Conservation (phyloP, 2,797 vertebrate genomes). For the Oreochromis grahami region DNA sequence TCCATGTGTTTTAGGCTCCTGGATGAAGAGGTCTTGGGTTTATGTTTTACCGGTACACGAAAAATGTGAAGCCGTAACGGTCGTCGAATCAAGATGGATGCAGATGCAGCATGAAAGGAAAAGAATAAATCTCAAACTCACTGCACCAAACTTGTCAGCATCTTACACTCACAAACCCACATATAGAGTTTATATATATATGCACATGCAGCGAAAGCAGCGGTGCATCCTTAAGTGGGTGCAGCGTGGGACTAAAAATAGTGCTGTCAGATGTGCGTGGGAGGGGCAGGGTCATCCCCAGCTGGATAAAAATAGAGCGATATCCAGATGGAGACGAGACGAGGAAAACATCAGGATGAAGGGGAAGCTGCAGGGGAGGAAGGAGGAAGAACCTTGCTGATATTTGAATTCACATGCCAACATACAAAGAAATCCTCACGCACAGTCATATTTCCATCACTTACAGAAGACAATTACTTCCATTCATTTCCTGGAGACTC, state of each 20-base stretch:
- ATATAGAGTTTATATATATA: not conserved
- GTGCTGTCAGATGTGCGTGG: constrained; percentile 20
- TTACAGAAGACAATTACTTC: not conserved
- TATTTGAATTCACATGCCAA: constrained; percentile 41
- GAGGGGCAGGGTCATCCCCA: constrained; percentile 60
- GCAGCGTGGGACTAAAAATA: constrained; percentile 68
- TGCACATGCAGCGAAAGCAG: not conserved
- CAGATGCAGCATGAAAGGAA: accelerated
- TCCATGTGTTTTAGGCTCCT: not conserved
- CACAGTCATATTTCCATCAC: not conserved
- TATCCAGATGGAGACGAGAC: constrained; percentile 54
- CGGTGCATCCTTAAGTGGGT: constrained; percentile 15
- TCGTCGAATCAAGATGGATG: not conserved
- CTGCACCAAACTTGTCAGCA: not conserved
- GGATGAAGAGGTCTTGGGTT: not conserved
- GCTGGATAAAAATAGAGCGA: constrained; percentile 66
- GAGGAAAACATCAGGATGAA: constrained; percentile 39
- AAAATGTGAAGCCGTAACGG: not conserved
- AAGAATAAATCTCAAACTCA: not conserved
- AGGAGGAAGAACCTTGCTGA: not conserved
- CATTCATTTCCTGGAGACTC: not conserved
- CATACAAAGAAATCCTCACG: not conserved
- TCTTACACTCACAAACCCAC: not conserved
- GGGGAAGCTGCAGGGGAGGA: constrained; percentile 5
- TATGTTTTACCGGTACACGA: not conserved